phyloP scores from a whole-genome alignment of 2,888 invertebrate genomes.

The Allophyes oxyacanthae region DNA sequence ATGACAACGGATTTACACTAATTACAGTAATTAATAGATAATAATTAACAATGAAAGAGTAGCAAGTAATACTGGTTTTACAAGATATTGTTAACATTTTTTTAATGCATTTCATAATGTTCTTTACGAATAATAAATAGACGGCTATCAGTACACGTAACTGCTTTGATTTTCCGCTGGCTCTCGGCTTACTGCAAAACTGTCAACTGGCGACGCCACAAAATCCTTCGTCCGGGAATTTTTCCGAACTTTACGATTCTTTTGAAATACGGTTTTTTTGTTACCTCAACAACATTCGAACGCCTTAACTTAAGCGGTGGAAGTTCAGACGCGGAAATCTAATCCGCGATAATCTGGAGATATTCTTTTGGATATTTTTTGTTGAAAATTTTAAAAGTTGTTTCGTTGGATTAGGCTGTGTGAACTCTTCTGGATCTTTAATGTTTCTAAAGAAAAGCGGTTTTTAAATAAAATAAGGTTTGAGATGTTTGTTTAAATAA shows the following conservation, averaged over 20 bases:
- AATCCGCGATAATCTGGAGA: constrained; percentile 44
- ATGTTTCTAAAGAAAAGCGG: neutral
- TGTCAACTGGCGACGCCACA: constrained; percentile 65
- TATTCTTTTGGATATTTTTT: constrained; percentile 15
- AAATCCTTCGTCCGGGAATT: constrained; percentile 63
- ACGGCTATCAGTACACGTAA: constrained; percentile 57
- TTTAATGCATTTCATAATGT: too few species aligned
- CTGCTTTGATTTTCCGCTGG: constrained; percentile 54
- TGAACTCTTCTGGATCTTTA: constrained; percentile 14
- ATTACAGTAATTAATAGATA: too few species aligned
- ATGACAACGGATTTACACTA: too few species aligned
- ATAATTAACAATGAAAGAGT: too few species aligned
- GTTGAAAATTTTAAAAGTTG: constrained; percentile 13
- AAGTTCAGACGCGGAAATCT: constrained; percentile 43
- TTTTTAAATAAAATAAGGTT: too few species aligned
- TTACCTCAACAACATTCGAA: constrained; percentile 46
- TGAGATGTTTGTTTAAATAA: too few species aligned
- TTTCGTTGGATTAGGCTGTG: constrained; percentile 10
- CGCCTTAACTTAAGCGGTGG: constrained; percentile 37
- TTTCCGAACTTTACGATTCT: constrained; percentile 63
- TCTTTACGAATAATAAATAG: constrained; percentile 1
- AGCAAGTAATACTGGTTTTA: too few species aligned
- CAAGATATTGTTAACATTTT: too few species aligned
- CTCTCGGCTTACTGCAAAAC: constrained; percentile 68
- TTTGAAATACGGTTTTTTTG: constrained; percentile 53